Percentiles rank a stretch among this genome's conserved stretches.
phyloP scores from a whole-genome alignment of 1,140 invertebrate genomes.

The Cydia amplana region DNA sequence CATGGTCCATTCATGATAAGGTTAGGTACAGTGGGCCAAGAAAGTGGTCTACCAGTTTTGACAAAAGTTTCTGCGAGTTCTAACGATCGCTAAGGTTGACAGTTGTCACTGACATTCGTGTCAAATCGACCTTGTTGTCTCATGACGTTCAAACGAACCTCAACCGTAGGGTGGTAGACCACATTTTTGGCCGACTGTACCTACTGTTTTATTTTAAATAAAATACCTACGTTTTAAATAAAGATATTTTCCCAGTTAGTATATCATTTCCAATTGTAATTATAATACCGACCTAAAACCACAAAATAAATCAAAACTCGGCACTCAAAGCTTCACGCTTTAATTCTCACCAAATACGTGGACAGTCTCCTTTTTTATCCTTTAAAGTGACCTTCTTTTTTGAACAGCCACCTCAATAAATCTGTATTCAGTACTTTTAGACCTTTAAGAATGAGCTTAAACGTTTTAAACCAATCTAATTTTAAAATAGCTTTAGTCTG shows the following conservation, averaged over 20 bases:
- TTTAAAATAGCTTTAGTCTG: neutral
- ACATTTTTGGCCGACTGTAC: no score
- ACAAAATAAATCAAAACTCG: conserved; percentile 45
- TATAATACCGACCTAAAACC: conserved; percentile 35
- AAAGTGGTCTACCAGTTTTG: no score
- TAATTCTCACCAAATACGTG: conserved; percentile 43
- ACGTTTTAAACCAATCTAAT: conserved; percentile 1
- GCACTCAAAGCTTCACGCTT: conserved; percentile 42
- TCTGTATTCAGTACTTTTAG: conserved; percentile 55
- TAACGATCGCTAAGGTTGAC: no score
- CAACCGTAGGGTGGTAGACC: no score
- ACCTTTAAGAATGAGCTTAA: conserved; percentile 53
- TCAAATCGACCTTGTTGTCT: no score
- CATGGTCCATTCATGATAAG: neutral
- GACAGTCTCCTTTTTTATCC: conserved; percentile 45
- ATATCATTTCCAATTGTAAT: conserved; percentile 15
- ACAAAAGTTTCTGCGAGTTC: no score
- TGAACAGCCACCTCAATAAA: conserved; percentile 58
- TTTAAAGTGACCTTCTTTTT: conserved; percentile 37
- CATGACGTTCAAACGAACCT: no score
- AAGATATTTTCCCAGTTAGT: neutral
- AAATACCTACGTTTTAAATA: neutral
- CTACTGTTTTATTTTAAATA: neutral
- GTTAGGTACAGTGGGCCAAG: no score
- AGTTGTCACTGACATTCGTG: no score